Base-by-base conservation (phyloP, 2,113 vertebrate species). In the Seriola quinqueradiata region DNA sequence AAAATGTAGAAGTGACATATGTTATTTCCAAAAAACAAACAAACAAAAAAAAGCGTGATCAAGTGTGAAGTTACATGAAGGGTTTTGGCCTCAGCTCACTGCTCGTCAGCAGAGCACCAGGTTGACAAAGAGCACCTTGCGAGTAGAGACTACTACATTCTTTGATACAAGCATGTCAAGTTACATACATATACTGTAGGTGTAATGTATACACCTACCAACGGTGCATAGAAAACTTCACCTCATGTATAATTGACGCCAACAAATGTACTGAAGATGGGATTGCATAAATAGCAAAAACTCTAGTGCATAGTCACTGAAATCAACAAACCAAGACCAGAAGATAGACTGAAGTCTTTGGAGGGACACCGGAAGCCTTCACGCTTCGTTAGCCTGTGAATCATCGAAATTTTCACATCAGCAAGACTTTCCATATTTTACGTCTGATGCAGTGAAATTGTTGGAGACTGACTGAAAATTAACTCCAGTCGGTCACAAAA, bases 281-380 rank as follows among this genome's bases (percentile, higher is more conserved):
- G 85, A 88, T 93, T 94, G 94, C 94, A 93, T 94, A 93, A 92
- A 93, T 86, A 91, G 82, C 79, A 85, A 89, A 87, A 70, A 80
- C 54, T 75, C 85, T 81, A 92, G 92, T 94, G 94, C 93, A 94
- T 93, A 94, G 93, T 92, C 81, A 87, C 83, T 77, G 84, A 90
- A 90, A 88, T 65, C 70, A 72, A 83, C 25, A 89, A 88, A 86
- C 68, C 66, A 69, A 78, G 83, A 90, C 67, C 54, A 87, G 75
- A 57, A 77, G 64, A 79, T n/a, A 8, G 81, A 82, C 67, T 50
- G 54, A 75, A 67, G 85, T 82, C 81, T 81, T 71, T 82, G 81
- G 76, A 79, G 87, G 85, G 80, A 82, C 71, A 80, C 78, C 57
- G 32, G 80, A 86, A 77, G 68, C 63, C 64, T 57, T 83, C 76